Percentiles rank a stretch among this genome's conserved stretches.
phyloP scores from a whole-genome alignment of 2,797 vertebrate species.

The Muscicapa comitata region DNA sequence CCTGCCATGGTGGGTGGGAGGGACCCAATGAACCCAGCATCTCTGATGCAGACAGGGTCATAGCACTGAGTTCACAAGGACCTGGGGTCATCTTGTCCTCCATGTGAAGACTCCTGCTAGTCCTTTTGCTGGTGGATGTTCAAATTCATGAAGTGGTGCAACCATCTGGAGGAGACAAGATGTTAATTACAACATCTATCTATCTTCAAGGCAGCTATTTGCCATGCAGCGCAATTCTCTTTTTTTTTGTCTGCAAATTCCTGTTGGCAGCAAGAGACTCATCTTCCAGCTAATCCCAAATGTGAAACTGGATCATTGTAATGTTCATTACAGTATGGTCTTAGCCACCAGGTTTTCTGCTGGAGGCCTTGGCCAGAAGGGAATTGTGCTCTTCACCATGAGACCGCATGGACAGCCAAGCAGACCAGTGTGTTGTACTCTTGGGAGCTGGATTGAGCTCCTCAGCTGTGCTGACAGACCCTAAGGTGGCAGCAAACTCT shows the following conservation, averaged over 20 bases:
- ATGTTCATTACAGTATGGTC: not conserved
- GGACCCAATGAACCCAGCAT: not conserved
- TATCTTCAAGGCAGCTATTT: not conserved
- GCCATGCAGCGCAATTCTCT: accelerated
- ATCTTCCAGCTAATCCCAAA: not conserved
- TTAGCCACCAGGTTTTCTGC: not conserved
- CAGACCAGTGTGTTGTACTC: not conserved
- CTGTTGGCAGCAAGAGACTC: not conserved
- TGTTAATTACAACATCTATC: not conserved
- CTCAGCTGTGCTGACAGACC: conserved; percentile 43
- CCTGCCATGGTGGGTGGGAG: not conserved
- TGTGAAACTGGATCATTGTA: not conserved
- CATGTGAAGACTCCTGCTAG: not conserved
- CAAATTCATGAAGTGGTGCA: not conserved
- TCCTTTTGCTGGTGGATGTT: not conserved
- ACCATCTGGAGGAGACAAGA: not conserved
- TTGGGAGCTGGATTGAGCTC: not conserved
- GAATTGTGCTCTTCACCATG: not conserved
- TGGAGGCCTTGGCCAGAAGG: not conserved
- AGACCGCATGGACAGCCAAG: not conserved
- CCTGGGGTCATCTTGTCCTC: not conserved
- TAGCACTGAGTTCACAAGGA: not conserved
- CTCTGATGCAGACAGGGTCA: not conserved
- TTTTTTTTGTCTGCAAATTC: not conserved
- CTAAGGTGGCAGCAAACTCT: conserved; percentile 63